Base-by-base conservation (phyloP, 2,888 invertebrate genomes). In the Ochlodes sylvanus region DNA sequence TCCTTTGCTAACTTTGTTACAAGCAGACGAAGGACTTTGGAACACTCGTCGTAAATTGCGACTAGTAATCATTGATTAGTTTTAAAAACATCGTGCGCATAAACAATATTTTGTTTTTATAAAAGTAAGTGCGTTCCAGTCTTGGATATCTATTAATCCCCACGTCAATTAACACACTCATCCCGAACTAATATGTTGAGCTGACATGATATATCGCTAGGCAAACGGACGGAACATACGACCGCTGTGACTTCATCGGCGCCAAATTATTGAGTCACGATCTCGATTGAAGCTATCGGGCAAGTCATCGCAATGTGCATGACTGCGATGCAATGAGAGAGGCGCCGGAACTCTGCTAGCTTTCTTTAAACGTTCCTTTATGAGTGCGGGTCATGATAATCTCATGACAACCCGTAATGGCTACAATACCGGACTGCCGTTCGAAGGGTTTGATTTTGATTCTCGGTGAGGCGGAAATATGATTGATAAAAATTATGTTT, bases 261-360 rank as follows among this genome's bases (percentile, higher is more conserved):
- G 60, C 60, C 44, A 47, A 60, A 44, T 60, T 32, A 54, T 54
- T 60, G 60, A 60, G 44, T 60, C 60, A 60, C 60, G 17, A 42
- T 60, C 32, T 7, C 27, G 50, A 19, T 50, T 50, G 21, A 32
- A 54, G 54, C 54, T 54, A 54, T 54, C 54, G 54, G 32, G 2
- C 54, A 50, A 32, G 54, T 54, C 32, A 50, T 17, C 9, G 17
- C 12, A 7, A 4, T 44, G 44, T 15, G 44, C 15, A 14, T 27
- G 27, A 27, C 27, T 27, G 27, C 27, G 27, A 47, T 47, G 52
- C 21, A 52, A 38, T 10, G 38, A 21, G 38, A 21, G 27, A 2
- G n/a, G 21, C 58, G 58, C 58, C 58, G 58, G 58, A 44, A 44
- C 58, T 58, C 6, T 17, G 57, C 19, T 15, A 15, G 14, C 32